Base-by-base conservation (phyloP, 2,888 invertebrate species). In the Cancer borealis region DNA sequence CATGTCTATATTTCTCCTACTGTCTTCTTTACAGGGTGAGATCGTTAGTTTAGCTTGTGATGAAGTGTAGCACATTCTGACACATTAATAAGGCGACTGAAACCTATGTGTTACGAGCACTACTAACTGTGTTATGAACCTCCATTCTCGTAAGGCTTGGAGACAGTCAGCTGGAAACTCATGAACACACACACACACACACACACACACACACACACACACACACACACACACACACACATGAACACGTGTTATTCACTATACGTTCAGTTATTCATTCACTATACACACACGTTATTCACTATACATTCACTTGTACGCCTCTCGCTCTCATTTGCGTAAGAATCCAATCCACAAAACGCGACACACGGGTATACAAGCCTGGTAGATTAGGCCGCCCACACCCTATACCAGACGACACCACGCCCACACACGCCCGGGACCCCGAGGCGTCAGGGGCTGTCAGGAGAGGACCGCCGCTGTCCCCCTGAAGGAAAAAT, bases 371-470 rank as follows among this genome's bases (percentile, higher is more conserved):
- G 1, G 96, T 95, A 91, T 96, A 96, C 14, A 96, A 49, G 0
- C 96, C 96, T 2, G 96, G 96, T 17, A 93, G 54, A 14, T 92
- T 92, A 0, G 95, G 95, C 14, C 94, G 92, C 3, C 96, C 96
- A 45, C 96, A 96, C 12, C 95, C 95, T 14, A 95, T 92, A 3
- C 96, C 96, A 5, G 94, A 91, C 2, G 95, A 95, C 90, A 96
- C 95, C 8, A 96, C 92, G 14, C 96, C 96, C 8, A 94, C 89
- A 79, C 84, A 84, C 39, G 88, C 45, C 47, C 92, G 45, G 8
- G 88, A 92, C 12, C 54, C 87, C 3, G 17, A 46, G 10, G 5
- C 39, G 21, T 93, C 73, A 14, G 89, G 26, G 3, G 46, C 39
- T 5, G 66, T 90, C 60, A 95, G 66, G 90, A 96, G 93, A 45